phyloP scores from a whole-genome alignment of 2,113 vertebrate species.

The Toxostoma redivivum region DNA sequence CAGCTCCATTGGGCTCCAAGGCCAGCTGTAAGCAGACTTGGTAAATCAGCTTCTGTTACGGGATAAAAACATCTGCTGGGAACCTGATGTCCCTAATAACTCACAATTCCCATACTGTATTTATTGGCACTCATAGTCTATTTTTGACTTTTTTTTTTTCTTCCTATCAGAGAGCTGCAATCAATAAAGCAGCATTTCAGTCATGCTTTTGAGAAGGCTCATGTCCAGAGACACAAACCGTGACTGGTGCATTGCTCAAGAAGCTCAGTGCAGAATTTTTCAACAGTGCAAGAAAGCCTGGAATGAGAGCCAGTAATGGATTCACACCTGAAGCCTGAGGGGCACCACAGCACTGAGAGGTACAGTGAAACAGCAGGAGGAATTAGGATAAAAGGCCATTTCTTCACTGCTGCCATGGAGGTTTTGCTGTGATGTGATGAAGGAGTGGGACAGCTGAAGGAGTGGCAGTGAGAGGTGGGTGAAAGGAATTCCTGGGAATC shows the following conservation, averaged over 20 bases:
- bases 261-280: background rate
- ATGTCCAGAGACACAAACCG: background rate
- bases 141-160: background rate
- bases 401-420: background rate
- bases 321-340: background rate
- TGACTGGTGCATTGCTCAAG: background rate
- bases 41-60: slow-evolving; percentile 57
- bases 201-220: slow-evolving; percentile 2
- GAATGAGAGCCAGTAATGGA: background rate
- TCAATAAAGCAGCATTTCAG: slow-evolving; percentile 39
- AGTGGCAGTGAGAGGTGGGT: background rate
- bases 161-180: slow-evolving; percentile 31
- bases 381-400: background rate
- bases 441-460: background rate
- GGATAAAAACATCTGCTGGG: slow-evolving; percentile 67
- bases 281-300: background rate
- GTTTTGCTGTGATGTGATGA: background rate
- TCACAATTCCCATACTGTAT: slow-evolving; percentile 37
- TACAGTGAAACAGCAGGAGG: background rate
- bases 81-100: slow-evolving; percentile 50
- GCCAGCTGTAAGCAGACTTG: slow-evolving; percentile 59
- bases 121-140: slow-evolving; percentile 41
- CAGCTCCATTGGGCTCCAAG: slow-evolving; percentile 2
- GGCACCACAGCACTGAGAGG: background rate
- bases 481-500: background rate